Evolutionary conservation across 2,797 vertebrate species (phyloP), one percentile per base, ranked within the genome.

Genomic region (Cirrhinus molitorella): DNA sequence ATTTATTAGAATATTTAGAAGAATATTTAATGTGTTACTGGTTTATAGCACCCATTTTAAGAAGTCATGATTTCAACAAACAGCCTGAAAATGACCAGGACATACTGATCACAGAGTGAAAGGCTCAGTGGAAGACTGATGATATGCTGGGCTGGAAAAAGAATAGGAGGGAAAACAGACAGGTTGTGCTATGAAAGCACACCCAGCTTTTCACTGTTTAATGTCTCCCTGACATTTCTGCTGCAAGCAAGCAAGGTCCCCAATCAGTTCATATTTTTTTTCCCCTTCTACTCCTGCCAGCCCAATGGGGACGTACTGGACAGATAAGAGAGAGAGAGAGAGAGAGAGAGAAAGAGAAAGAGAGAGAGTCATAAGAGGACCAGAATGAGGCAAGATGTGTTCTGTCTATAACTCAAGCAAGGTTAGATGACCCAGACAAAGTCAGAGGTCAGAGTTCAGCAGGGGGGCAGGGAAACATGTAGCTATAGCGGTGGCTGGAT

Each of bases 371-470:
- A 90, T 84, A 85, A 90, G 90, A 80, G 31, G 40, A 49, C 68
- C 61, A 40, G 78, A 87, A 80, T 25, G 81, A 88, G 81, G 85
- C 40, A 76, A 88, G 88, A 88, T 57, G 47, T 89, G 88, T 61
- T 83, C 88, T 80, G 90, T 87, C 90, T 90, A 91, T 91, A 91
- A 91, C 92, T 92, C 89, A 88, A 84, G 89, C 92, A 92, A 95
- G 94, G 94, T 95, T 92, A 91, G 85, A 85, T 89, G 94, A 93
- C 92, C 93, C 95, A 96, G 96, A 95, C 95, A 89, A 94, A 96
- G 96, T 96, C 95, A 96, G 84, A 92, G 96, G 94, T 96, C 94
- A 95, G 95, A 95, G 97, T 96, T 97, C 97, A 97, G 31, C 0
- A 79, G 88, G 92, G 94, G 97, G 97, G 91, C 95, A 95, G 87